Evolutionary conservation across 2,888 invertebrate species (phyloP), one percentile per base, ranked within the genome.

Genomic region (Diploptera punctata): DNA sequence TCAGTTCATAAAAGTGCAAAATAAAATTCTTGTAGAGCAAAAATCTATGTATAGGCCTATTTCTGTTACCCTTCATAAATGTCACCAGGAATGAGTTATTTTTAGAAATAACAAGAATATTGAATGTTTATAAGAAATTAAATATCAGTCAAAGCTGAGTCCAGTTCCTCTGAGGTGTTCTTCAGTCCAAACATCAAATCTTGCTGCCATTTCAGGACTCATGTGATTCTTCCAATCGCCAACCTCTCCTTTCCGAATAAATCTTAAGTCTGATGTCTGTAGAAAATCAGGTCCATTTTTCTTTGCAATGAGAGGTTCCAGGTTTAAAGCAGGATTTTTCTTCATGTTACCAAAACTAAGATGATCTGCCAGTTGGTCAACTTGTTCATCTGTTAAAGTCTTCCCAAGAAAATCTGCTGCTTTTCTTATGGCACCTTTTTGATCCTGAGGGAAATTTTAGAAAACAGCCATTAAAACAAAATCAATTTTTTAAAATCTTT

Each of bases 341-440:
- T 91, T 91, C 95, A 97, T 96, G 77, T 88, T 91, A 67, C 90
- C 86, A 81, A 96, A 96, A 61, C 91, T 90, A 21, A 95, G 86
- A 79, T 95, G 92, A 2, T 91, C 88, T 73, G 88, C 88, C 0
- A 95, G 86, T n/a, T 84, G 83, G 21, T 86, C 83, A 1, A 94
- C 84, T 78, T 94, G 88, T 4, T 88, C 87, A 0, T 92, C 90
- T 0, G 87, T 87, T 18, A 93, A 81, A 10, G 82, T 80, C 79
- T 92, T 91, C 5, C 87, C 87, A 19, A 95, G 83, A 80, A 95
- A 95, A 2, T 84, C 79, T 0, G 94, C 93, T 24, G 95, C 91
- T 79, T 88, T 87, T 31, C 86, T 82, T 9, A 96, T 87, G 0
- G 89, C 88, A 0, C 85, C 85, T 0, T 87, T 84, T 21, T 94